Evolutionary conservation across 2,113 vertebrate genomes (phyloP), one percentile per base, ranked within the genome.

Genomic region (Misgurnus anguillicaudatus): DNA sequence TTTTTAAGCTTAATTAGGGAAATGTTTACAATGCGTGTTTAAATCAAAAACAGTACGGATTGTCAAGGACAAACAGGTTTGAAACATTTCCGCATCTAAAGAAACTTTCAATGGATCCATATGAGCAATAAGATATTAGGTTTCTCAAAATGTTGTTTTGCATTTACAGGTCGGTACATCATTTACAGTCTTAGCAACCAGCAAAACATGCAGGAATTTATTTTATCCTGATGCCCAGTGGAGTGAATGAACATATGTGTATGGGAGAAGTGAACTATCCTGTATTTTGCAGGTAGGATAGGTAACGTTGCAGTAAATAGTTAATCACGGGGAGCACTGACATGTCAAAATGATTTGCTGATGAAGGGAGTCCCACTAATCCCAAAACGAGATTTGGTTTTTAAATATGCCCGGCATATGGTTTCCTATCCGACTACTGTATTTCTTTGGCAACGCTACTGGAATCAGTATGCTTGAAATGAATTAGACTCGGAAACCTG

Each of bases 121-220:
- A 84, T 83, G 81, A 87, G 84, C 83, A 86, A 62, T 19, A 19
- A n/a, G 53, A n/a, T 17, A 9, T 3, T 57, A 19, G n/a, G 53
- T 19, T 57, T 57, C 11, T 57, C 6, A 9, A 57, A 19, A 57
- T 19, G 3, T n/a, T 2, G 17, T 57, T 89, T 90, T 89, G 86
- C 77, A 78, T 88, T 88, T 85, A 47, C 84, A 80, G 76, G 88
- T 87, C 90, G 87, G 76, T 82, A 83, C 87, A 85, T 89, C 87
- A 87, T 85, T 90, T 88, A 89, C 84, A 80, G 87, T 89, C 86
- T 82, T 89, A 87, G 87, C 89, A 86, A 84, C 81, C 42, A 70
- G 71, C 48, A 41, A 68, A 85, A 72, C 81, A 85, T 84, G 61
- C 24, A n/a, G 45, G 61, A 82, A 85, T 90, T 86, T 87, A 89